Conservation (phyloP, 2,113 vertebrate species). For the Raja brachyura region DNA sequence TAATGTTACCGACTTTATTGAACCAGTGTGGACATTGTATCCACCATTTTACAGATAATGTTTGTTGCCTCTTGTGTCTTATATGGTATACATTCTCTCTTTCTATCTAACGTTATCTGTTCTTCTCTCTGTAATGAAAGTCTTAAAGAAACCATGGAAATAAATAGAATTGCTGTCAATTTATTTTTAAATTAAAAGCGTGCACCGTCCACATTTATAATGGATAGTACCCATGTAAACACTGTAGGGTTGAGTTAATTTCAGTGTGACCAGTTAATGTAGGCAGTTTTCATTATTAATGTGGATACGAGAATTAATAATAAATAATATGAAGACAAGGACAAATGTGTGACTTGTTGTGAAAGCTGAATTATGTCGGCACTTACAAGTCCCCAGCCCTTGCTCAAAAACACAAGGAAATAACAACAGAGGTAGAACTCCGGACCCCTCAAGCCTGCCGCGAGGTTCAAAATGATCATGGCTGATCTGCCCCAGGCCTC, state of each 20-base stretch:
- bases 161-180: not conserved
- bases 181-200: not conserved
- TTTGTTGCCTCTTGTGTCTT: not conserved
- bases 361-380: not conserved
- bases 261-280: not conserved
- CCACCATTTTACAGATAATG: not conserved
- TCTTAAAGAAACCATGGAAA: not conserved
- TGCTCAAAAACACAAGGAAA: too few species aligned
- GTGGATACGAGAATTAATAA: slow-evolving; percentile 12
- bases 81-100: not conserved
- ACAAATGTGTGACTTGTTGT: not conserved
- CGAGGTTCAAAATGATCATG: too few species aligned
- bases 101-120: not conserved
- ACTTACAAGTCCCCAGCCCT: not conserved
- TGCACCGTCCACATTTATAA: not conserved
- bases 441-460: too few species aligned
- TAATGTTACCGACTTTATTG: too few species aligned
- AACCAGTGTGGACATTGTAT: not conserved
- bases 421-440: too few species aligned
- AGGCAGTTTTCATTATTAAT: slow-evolving; percentile 32
- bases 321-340: not conserved
- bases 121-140: not conserved
- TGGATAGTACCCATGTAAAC: not conserved
- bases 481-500: too few species aligned
- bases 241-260: slow-evolving; percentile 18